phyloP scores from a whole-genome alignment of 2,113 vertebrate genomes.

The Symphodus melops region DNA sequence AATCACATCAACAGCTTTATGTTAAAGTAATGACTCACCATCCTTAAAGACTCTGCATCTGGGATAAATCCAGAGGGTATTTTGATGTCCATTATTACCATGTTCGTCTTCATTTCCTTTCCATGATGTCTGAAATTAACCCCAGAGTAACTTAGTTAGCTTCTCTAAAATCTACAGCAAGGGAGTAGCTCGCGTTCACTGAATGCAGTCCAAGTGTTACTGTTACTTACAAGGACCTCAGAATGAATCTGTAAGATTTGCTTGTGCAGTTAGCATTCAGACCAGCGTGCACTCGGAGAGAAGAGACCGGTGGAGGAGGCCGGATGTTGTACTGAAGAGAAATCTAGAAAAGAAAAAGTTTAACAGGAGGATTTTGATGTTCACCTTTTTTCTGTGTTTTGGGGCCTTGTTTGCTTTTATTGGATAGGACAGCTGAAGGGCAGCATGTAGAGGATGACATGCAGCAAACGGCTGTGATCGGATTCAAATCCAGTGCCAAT shows the following conservation, averaged over 20 bases:
- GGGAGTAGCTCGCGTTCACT: not conserved
- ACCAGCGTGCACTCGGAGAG: slow-evolving; percentile 36
- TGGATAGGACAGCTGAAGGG: too few species aligned
- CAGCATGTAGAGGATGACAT: too few species aligned
- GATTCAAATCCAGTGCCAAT: too few species aligned
- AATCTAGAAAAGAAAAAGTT: slow-evolving; percentile 47
- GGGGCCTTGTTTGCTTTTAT: too few species aligned
- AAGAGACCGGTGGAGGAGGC: slow-evolving; percentile 26
- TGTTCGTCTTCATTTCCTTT: slow-evolving; percentile 47
- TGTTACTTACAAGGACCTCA: slow-evolving; percentile 45
- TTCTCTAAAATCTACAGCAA: too few species aligned
- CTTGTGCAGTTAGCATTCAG: slow-evolving; percentile 16
- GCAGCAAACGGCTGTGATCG: too few species aligned
- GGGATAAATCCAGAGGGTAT: slow-evolving; percentile 66
- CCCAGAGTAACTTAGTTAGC: not conserved
- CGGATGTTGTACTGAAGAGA: slow-evolving; percentile 75
- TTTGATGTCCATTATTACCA: slow-evolving; percentile 70
- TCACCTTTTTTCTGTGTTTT: too few species aligned
- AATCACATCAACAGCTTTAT: not conserved
- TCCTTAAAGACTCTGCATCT: slow-evolving; percentile 25
- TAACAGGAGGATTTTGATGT: not conserved
- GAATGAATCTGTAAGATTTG: too few species aligned
- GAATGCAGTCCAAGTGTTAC: not conserved
- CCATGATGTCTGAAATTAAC: slow-evolving; percentile 45
- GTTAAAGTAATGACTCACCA: not conserved